Conservation (phyloP, 2,888 invertebrate genomes). For the Heteromyza rotundicornis region DNA sequence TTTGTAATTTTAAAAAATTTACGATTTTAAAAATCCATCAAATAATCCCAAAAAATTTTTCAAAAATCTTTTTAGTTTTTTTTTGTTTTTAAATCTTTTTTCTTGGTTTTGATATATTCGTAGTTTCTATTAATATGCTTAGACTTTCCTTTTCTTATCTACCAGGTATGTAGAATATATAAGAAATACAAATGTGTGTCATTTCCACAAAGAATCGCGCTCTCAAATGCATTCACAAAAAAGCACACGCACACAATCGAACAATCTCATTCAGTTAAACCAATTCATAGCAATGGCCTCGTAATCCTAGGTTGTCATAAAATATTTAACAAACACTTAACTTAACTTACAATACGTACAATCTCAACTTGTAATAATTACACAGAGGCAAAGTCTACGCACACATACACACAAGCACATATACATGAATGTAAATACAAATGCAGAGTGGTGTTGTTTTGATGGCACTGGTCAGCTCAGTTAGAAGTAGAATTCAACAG, state of each 20-base stretch:
- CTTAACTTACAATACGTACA: not conserved
- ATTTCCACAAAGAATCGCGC: conserved; percentile 4
- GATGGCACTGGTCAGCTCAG: no score
- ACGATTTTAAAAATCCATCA: conserved; percentile 16
- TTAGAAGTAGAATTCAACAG: no score
- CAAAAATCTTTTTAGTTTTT: conserved; percentile 16
- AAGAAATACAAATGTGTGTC: not conserved
- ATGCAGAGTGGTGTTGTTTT: no score
- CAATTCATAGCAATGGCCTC: not conserved
- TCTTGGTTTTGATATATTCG: not conserved
- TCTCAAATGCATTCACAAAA: not conserved
- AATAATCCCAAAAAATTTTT: conserved; percentile 20
- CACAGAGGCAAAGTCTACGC: not conserved
- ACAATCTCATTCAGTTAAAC: conserved; percentile 2
- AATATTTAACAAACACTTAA: conserved; percentile 6
- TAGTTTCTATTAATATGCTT: not conserved
- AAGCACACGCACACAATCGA: not conserved
- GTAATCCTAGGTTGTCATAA: not conserved
- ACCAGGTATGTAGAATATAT: conserved; percentile 13
- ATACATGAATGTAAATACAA: no score
- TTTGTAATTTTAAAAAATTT: not conserved
- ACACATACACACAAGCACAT: not conserved
- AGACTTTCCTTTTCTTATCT: not conserved
- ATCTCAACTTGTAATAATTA: not conserved
- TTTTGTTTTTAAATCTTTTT: not conserved